Evolutionary conservation across 1,140 invertebrate genomes (phyloP).

Genomic region (Palaemon carinicauda): DNA sequence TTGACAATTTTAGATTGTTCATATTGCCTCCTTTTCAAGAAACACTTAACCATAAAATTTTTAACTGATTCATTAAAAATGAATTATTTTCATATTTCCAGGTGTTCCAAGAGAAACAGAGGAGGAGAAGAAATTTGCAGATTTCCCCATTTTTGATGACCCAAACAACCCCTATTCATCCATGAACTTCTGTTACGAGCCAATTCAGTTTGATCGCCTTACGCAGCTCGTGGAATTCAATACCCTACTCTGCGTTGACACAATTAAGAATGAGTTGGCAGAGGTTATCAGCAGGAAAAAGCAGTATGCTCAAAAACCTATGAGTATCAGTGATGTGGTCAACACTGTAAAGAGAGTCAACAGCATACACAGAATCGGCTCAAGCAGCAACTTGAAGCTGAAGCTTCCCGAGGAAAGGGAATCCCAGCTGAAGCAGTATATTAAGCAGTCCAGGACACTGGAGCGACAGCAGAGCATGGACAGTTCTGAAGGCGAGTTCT

Average conservation of each 20-base stretch:
- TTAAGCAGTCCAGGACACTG: neutral
- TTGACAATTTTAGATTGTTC: too few relatives aligned
- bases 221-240: constrained; percentile 67
- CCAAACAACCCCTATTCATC: constrained; percentile 65
- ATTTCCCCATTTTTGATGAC: constrained; percentile 68
- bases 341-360: constrained; percentile 11
- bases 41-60: too few relatives aligned
- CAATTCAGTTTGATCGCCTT: constrained; percentile 65
- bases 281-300: constrained; percentile 30
- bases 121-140: constrained; percentile 66
- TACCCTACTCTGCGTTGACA: constrained; percentile 64
- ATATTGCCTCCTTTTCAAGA: too few relatives aligned
- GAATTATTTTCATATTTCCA: constrained; percentile 34
- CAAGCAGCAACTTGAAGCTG: neutral
- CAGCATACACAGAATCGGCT: neutral
- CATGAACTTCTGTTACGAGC: constrained; percentile 67
- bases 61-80: too few relatives aligned
- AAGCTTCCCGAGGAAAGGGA: constrained; percentile 5
- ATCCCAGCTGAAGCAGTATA: neutral
- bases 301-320: constrained; percentile 16
- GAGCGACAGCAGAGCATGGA: neutral
- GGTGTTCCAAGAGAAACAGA: constrained; percentile 64
- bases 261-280: constrained; percentile 62
- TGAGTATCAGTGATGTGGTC: neutral
- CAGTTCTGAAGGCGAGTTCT: neutral